Conservation (phyloP, 2,797 vertebrate genomes). For the Toxotes lorentzi region DNA sequence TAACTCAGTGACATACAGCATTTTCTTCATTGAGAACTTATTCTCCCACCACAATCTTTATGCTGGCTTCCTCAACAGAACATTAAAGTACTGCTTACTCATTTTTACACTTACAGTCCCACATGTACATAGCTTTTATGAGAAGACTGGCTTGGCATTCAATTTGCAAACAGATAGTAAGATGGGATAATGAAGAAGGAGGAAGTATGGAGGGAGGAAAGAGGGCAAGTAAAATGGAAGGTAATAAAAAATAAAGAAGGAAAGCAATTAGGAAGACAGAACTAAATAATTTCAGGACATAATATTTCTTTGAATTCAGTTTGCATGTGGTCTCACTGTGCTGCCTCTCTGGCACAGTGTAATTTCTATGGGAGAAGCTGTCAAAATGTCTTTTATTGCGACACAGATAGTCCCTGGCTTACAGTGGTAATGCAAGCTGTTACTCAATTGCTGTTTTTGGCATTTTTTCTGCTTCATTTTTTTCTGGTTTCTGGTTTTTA, state of each 20-base stretch:
- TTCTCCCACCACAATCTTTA: too few species aligned
- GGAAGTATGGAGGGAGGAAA: neutral
- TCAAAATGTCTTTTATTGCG: constrained; percentile 7
- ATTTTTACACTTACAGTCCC: neutral
- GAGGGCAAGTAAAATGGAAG: neutral
- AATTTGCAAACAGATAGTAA: neutral
- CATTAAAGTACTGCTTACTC: neutral
- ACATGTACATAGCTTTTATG: neutral
- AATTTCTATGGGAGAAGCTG: neutral
- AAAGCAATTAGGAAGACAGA: neutral
- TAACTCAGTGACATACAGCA: neutral
- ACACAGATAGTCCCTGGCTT: constrained; percentile 15
- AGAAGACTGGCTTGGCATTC: neutral
- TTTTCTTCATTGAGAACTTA: too few species aligned
- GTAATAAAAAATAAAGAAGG: constrained; percentile 7
- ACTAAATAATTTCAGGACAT: neutral
- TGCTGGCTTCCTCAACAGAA: too few species aligned
- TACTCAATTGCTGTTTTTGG: constrained; percentile 29
- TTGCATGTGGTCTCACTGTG: neutral
- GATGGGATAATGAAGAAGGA: neutral
- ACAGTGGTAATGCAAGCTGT: constrained; percentile 7
- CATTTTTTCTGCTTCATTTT: constrained; percentile 11
- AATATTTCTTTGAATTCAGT: neutral
- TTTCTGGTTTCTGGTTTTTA: neutral
- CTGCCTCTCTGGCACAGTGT: neutral